phyloP scores from a whole-genome alignment of 2,113 vertebrate genomes.

The Scomber colias region DNA sequence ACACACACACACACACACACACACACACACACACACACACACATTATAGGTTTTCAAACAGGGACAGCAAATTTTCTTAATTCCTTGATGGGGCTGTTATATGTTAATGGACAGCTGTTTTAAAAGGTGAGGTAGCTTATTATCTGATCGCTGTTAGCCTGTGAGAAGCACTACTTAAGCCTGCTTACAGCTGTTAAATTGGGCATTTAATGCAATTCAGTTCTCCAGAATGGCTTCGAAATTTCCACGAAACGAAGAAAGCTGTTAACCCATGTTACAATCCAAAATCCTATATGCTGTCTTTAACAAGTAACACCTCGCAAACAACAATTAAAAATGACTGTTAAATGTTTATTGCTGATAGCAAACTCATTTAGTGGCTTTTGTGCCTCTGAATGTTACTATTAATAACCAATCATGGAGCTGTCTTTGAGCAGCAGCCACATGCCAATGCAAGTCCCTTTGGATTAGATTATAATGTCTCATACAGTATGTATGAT shows the following conservation, averaged over 20 bases:
- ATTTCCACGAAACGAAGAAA: slow-evolving; percentile 12
- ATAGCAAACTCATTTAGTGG: background rate
- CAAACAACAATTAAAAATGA: slow-evolving; percentile 8
- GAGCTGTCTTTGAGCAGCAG: background rate
- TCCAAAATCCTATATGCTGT: background rate
- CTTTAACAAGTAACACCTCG: background rate
- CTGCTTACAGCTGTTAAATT: slow-evolving; percentile 10
- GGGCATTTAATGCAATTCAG: slow-evolving; percentile 20
- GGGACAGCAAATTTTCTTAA: background rate
- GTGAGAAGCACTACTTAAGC: background rate
- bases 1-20: too few species aligned
- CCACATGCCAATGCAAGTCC: background rate
- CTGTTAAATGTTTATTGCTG: background rate
- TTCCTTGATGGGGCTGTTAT: background rate
- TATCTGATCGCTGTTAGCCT: slow-evolving; percentile 2
- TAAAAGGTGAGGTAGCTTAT: slow-evolving; percentile 12
- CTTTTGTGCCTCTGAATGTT: background rate
- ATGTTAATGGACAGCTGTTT: slow-evolving; percentile 20
- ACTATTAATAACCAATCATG: background rate
- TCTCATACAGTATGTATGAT: background rate
- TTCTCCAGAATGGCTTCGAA: slow-evolving; percentile 9
- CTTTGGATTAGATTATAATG: background rate
- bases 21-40: background rate
- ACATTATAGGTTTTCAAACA: background rate
- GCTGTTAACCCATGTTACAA: background rate